Evolutionary conservation across 1,140 invertebrate species (phyloP).

Genomic region (Platyscapa corneri): DNA sequence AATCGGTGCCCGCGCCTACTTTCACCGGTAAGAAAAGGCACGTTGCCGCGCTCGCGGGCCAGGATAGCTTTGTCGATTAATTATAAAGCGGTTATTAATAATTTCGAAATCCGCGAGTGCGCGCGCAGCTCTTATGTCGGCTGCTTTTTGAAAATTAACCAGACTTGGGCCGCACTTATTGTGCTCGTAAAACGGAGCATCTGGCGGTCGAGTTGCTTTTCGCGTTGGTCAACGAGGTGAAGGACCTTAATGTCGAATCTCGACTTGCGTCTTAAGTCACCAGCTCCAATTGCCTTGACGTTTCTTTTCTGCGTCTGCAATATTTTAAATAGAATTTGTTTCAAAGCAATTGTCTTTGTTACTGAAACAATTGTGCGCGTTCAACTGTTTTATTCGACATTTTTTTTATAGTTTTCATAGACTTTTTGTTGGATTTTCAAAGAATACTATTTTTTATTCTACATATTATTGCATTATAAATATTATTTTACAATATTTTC

Average conservation of each 20-base stretch:
- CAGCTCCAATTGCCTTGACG: not conserved
- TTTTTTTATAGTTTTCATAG: too few relatives aligned
- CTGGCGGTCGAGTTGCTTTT: conserved; percentile 11
- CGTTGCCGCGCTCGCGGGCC: conserved; percentile 57
- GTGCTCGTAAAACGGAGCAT: not conserved
- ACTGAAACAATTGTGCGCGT: too few relatives aligned
- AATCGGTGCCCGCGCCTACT: conserved; percentile 65
- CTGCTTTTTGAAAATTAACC: not conserved
- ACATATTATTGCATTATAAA: too few relatives aligned
- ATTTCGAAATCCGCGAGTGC: conserved; percentile 61
- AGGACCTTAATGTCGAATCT: not conserved
- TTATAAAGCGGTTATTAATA: conserved; percentile 66
- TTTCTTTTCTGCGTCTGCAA: not conserved
- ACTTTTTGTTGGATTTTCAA: too few relatives aligned
- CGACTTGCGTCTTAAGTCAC: not conserved
- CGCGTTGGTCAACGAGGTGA: not conserved
- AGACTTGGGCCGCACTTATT: not conserved
- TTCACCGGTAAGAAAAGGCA: conserved; percentile 70
- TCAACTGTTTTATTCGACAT: too few relatives aligned
- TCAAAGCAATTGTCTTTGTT: too few relatives aligned
- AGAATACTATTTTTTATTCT: too few relatives aligned
- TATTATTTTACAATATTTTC: too few relatives aligned
- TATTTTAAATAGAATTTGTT: too few relatives aligned
- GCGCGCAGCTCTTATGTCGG: not conserved
- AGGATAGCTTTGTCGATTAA: conserved; percentile 67